These are phyloP conservation scores for Sorex fumeus DNA, from an alignment of 2,113 vertebrate genomes.

Conservation along the genomic window DNA sequence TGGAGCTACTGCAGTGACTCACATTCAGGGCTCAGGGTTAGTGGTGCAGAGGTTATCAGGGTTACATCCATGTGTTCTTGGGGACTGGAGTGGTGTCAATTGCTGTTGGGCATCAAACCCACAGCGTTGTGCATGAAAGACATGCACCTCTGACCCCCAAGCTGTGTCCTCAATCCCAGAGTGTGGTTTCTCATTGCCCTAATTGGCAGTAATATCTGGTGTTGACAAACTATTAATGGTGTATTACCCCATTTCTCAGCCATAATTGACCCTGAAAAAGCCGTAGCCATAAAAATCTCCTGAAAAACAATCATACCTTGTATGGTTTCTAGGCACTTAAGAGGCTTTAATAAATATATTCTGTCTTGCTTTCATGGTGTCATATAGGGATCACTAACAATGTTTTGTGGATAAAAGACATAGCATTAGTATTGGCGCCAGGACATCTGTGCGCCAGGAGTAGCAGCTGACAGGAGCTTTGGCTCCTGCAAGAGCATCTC, in stretches of 20 bases:
- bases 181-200: background rate
- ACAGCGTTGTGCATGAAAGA: too few relatives aligned
- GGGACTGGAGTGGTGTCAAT: too few relatives aligned
- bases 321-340: background rate
- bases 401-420: constrained; percentile 17
- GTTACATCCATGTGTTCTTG: too few relatives aligned
- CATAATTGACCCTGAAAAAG: background rate
- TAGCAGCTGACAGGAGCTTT: background rate
- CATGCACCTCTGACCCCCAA: too few relatives aligned
- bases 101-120: too few relatives aligned
- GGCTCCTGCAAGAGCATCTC: constrained; percentile 8
- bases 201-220: background rate
- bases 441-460: background rate
- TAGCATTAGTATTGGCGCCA: background rate
- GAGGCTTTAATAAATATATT: background rate
- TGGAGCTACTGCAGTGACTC: too few relatives aligned
- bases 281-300: background rate
- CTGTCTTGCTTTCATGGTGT: background rate
- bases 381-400: background rate
- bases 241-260: background rate
- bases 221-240: constrained; percentile 3
- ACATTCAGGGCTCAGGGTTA: too few relatives aligned
- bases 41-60: too few relatives aligned
- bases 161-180: too few relatives aligned
- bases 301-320: background rate